phyloP scores from a whole-genome alignment of 2,797 vertebrate genomes.

The Rousettus madagascariensis region DNA sequence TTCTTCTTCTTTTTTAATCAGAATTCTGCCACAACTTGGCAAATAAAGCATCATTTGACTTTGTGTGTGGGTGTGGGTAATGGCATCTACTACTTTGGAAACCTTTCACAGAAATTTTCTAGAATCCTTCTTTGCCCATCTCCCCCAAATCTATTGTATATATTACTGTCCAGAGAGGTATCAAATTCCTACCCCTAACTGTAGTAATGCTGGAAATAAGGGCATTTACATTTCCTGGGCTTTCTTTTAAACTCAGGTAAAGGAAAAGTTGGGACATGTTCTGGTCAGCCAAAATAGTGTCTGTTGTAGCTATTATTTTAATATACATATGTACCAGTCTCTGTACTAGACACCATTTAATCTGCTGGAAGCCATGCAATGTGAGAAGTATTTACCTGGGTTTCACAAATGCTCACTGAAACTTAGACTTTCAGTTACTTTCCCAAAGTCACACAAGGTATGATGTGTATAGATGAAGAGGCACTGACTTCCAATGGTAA shows the following conservation, averaged over 20 bases:
- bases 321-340: not conserved
- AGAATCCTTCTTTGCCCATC: fast-evolving
- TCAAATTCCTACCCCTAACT: not conserved
- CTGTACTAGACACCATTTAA: not conserved
- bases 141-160: not conserved
- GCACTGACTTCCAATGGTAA: not conserved
- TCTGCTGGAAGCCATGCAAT: not conserved
- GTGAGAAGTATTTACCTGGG: not conserved
- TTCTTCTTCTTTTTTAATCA: not conserved
- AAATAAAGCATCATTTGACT: not conserved
- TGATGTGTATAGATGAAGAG: not conserved
- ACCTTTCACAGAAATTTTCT: not conserved
- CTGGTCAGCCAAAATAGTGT: not conserved
- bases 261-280: not conserved
- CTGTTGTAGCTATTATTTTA: not conserved
- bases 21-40: not conserved
- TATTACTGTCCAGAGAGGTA: not conserved
- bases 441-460: not conserved
- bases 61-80: not conserved
- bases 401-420: not conserved
- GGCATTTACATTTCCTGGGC: not conserved
- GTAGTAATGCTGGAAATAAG: not conserved
- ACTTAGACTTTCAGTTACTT: not conserved
- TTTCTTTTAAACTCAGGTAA: not conserved
- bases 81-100: no score